A percentile compares a stretch with the other conserved stretches of the same genome.
Conservation (phyloP, 2,888 invertebrate species). For the Lymantria monacha region DNA sequence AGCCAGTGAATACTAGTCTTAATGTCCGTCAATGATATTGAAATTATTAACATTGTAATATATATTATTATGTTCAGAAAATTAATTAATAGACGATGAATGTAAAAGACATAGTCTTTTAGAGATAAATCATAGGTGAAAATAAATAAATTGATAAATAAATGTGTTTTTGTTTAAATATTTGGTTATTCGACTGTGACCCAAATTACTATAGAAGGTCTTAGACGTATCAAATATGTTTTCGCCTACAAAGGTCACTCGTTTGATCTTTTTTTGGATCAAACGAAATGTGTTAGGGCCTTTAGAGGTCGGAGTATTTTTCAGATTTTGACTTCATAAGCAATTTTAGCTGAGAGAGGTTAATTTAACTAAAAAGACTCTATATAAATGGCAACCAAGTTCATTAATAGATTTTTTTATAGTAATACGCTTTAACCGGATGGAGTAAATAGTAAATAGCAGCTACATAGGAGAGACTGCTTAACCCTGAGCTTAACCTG, state of each 20-base stretch:
- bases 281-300: not conserved
- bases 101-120: conserved; percentile 62
- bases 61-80: conserved; percentile 41
- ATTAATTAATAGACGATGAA: conserved; percentile 38
- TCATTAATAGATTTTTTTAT: too few species aligned
- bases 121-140: conserved; percentile 54
- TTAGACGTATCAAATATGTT: not conserved
- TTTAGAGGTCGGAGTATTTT: not conserved
- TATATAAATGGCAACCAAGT: too few species aligned
- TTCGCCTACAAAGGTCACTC: not conserved
- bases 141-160: conserved; percentile 41
- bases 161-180: conserved; percentile 6
- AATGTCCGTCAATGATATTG: conserved; percentile 13
- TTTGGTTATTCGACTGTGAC: not conserved
- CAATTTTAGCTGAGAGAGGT: not conserved
- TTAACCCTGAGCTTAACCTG: too few species aligned
- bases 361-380: not conserved
- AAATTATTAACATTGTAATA: conserved; percentile 17
- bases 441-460: too few species aligned
- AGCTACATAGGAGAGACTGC: too few species aligned
- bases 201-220: not conserved
- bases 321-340: not conserved
- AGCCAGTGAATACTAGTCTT: conserved; percentile 6
- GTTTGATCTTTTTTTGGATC: not conserved
- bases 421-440: too few species aligned